Percentiles rank a stretch among this genome's conserved stretches.
Conservation (phyloP, 2,888 invertebrate species). For the Elmis aenea region DNA sequence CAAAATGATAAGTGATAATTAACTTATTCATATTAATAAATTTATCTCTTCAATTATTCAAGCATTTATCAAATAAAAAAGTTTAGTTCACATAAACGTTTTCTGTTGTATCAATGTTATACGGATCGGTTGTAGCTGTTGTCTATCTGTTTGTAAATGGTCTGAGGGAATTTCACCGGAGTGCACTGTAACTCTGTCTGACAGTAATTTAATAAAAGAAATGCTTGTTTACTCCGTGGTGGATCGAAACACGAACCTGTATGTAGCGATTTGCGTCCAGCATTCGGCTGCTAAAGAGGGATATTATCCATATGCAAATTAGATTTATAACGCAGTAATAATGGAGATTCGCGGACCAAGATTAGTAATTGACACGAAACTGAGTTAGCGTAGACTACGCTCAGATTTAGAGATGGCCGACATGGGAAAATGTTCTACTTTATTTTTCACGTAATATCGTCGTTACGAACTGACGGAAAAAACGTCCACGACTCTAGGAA, state of each 20-base stretch:
- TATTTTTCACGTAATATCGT: too few relatives aligned
- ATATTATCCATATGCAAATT: constrained; percentile 22
- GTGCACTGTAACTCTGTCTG: constrained; percentile 20
- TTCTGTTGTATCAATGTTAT: too few relatives aligned
- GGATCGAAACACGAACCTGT: constrained; percentile 26
- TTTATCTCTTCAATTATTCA: too few relatives aligned
- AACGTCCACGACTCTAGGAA: too few relatives aligned
- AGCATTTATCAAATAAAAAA: too few relatives aligned
- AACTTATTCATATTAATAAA: too few relatives aligned
- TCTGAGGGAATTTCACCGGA: constrained; percentile 18
- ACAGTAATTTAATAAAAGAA: constrained; percentile 29
- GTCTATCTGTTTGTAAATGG: too few relatives aligned
- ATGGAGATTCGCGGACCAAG: constrained; percentile 25
- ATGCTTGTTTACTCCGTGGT: constrained; percentile 27
- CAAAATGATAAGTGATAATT: too few relatives aligned
- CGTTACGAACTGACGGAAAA: too few relatives aligned
- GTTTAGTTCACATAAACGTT: too few relatives aligned
- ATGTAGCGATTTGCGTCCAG: constrained; percentile 24
- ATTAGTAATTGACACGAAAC: constrained; percentile 29
- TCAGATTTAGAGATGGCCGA: constrained; percentile 10
- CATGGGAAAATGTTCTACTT: constrained; percentile 15
- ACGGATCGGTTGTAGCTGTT: too few relatives aligned
- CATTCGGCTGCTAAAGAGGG: constrained; percentile 25
- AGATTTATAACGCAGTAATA: constrained; percentile 26
- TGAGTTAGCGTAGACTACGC: constrained; percentile 6